Base-by-base conservation (phyloP, 2,888 invertebrate species). In the Xestoiulus laeticollis region DNA sequence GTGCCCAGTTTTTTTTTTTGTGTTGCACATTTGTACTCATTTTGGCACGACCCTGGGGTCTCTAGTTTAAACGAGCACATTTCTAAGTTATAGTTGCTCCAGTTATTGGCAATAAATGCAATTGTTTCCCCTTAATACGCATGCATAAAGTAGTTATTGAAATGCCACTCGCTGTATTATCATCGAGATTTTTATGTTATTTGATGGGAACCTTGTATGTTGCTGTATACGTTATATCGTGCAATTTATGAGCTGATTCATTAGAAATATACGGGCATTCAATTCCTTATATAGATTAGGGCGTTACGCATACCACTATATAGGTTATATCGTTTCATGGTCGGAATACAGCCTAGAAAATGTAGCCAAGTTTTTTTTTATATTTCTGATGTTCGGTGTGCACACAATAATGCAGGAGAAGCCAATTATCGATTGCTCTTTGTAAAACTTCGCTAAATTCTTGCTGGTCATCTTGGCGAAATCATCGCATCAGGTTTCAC, bases 101-200 rank as follows among this genome's bases (percentile, higher is more conserved):
- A 59, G 59, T 59, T 59, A 59, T 59, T 59, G 59, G 59, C 59
- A 59, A 59, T 59, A 59, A 59, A 59, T 59, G 59, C 59, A 22
- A 59, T 59, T 59, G 59, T 59, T 59, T 48, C 22, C 53, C 59
- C 59, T 22, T 59, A 59, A 59, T 59, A 59, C 53, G n/a, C 53
- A 59, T 59, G 59, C 59, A 22, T 59, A 59, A 59, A 59, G 22
- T 59, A 22, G 59, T 22, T 59, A 59, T 59, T 22, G 59, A 59
- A 59, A 59, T 59, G 59, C 59, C 59, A 59, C 6, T 19, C 59
- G 22, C 59, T 22, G 22, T 59, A 59, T 59, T 59, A 59, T 59
- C 59, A 22, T 8, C 59, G 22, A 4, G 59, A 59, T 59, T 59
- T 59, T 59, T 22, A 59, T 59, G 59, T 59, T 59, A 59, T 59